phyloP scores from a whole-genome alignment of 2,888 invertebrate genomes.

The Yponomeuta sedellus region DNA sequence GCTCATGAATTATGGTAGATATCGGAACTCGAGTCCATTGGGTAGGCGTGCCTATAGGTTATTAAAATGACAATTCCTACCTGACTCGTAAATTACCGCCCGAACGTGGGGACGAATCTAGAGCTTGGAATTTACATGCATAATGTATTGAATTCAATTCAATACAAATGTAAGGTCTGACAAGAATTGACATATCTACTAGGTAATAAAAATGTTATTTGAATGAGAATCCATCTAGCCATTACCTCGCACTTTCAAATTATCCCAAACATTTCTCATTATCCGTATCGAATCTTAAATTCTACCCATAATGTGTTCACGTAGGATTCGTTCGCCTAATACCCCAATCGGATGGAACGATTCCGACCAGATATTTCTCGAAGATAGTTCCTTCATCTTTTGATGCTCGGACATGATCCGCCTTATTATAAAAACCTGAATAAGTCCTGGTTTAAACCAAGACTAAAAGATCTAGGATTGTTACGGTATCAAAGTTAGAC shows the following conservation, averaged over 20 bases:
- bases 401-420: not conserved
- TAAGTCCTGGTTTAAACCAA: too few species aligned
- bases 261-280: not conserved
- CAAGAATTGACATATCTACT: too few species aligned
- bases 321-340: constrained; percentile 24
- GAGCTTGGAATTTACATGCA: not conserved
- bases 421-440: too few species aligned
- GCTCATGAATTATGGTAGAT: constrained; percentile 22
- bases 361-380: constrained; percentile 3
- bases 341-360: not conserved
- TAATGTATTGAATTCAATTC: not conserved
- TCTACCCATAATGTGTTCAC: constrained; percentile 42
- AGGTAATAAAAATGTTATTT: not conserved
- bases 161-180: not conserved
- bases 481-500: too few species aligned
- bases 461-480: too few species aligned
- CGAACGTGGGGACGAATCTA: not conserved
- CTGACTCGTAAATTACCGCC: not conserved
- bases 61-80: not conserved
- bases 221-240: not conserved
- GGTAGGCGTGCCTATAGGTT: constrained; percentile 1
- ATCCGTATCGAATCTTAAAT: constrained; percentile 51
- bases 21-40: constrained; percentile 8
- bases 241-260: constrained; percentile 6
- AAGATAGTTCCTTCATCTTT: constrained; percentile 4